Evolutionary conservation across 2,797 vertebrate species (phyloP).

Genomic region (Acrocephalus scirpaceus): DNA sequence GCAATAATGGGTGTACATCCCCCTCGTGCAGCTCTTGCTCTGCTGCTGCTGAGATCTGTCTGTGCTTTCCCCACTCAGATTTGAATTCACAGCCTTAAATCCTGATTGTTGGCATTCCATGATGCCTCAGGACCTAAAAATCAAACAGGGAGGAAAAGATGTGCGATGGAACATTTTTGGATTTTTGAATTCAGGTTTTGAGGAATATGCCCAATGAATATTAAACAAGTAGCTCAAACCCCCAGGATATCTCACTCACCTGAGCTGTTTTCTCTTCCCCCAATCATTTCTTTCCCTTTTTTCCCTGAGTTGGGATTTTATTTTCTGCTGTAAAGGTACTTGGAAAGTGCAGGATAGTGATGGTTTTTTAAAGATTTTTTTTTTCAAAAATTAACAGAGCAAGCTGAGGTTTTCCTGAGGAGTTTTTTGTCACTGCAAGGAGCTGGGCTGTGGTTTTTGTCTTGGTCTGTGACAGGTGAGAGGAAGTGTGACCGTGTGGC

Average conservation of each 20-base stretch:
- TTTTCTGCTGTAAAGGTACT: not conserved
- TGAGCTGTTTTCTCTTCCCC: not conserved
- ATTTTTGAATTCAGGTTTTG: not conserved
- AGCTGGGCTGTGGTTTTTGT: not conserved
- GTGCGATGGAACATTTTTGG: not conserved
- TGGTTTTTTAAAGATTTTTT: not conserved
- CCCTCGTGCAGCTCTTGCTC: not conserved
- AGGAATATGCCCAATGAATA: not conserved
- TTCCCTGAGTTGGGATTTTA: not conserved
- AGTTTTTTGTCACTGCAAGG: not conserved
- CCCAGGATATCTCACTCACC: not conserved
- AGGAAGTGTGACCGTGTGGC: not conserved
- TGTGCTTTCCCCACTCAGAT: not conserved
- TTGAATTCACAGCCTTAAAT: constrained; percentile 27
- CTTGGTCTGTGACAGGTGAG: not conserved
- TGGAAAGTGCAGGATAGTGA: not conserved
- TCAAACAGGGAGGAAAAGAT: not conserved
- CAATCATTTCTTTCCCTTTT: not conserved
- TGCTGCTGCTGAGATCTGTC: not conserved
- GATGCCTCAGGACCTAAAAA: not conserved
- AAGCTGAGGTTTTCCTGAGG: not conserved
- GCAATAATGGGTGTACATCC: not conserved
- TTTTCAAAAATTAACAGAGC: not conserved
- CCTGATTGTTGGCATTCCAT: not conserved
- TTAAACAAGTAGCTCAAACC: not conserved